A percentile compares a stretch with the other conserved stretches of the same genome.
Evolutionary conservation across 1,140 invertebrate species (phyloP).

Genomic region (Meloidogyne floridensis): DNA sequence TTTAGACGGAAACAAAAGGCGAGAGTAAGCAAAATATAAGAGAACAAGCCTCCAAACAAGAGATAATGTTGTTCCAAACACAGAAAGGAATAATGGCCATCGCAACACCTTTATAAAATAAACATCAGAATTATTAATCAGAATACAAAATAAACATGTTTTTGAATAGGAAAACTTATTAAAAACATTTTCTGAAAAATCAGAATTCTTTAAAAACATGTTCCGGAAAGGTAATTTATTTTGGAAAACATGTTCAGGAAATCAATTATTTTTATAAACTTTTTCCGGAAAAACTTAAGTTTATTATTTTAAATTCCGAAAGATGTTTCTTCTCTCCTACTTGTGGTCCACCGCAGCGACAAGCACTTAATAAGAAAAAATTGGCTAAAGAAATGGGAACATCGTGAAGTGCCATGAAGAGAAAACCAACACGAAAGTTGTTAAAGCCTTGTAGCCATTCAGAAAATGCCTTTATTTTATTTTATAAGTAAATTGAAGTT

Average conservation of each 20-base stretch:
- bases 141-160: no score
- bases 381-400: slow-evolving; percentile 55
- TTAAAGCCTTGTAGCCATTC: slow-evolving; percentile 65
- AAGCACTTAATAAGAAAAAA: slow-evolving; percentile 59
- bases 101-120: slow-evolving; percentile 35
- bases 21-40: slow-evolving; percentile 60
- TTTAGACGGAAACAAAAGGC: slow-evolving; percentile 36
- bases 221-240: not conserved
- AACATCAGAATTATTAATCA: no score
- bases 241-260: not conserved
- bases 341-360: slow-evolving; percentile 55
- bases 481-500: no score
- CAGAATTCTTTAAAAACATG: not conserved
- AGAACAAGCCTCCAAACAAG: slow-evolving; percentile 57
- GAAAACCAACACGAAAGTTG: slow-evolving; percentile 63
- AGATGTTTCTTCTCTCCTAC: slow-evolving; percentile 13
- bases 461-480: slow-evolving; percentile 10
- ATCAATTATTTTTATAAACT: not conserved
- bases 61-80: slow-evolving; percentile 44
- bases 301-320: not conserved
- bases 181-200: not conserved
- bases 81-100: slow-evolving; percentile 59
- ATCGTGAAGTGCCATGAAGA: slow-evolving; percentile 58
- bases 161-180: no score
- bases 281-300: no score